Base-by-base conservation (phyloP, 1,140 invertebrate genomes). In the Nasonia giraulti region DNA sequence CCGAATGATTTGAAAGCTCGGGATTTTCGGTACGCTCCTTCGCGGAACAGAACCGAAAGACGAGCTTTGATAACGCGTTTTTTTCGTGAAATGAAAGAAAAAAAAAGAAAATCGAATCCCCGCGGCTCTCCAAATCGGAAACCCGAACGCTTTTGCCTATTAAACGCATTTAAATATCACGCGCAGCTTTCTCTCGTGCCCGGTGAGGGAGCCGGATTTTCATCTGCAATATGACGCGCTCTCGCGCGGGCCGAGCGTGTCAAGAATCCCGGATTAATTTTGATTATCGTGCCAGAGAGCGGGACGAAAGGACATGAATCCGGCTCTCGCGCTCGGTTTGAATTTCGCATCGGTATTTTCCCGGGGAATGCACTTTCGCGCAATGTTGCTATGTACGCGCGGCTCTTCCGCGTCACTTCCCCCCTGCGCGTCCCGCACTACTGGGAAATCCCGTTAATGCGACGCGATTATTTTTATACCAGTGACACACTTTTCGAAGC, bases 241-340 rank as follows among this genome's bases (percentile, higher is more conserved):
- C 33, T 37, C 40, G 40, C 40, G 6, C 6, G 55, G n/a, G 2
- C 62, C n/a, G 17, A 71, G 76, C 68, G 76, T 75, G 77, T 79
- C 77, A 66, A 74, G 83, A 74, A 84, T 84, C 62, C 10, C 31
- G 4, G 76, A 84, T 84, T 78, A 80, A 84, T 80, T 84, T 77
- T 84, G 76, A 84, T 80, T 80, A 84, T 84, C 47, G 76, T 74
- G 17, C 17, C 47, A 69, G 62, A 83, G 37, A 68, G 62, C 20
- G 14, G 31, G 23, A 5, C 66, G 31, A 74, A 80, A 79, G 66
- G 77, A 74, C 75, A 80, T 74, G 83, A 80, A 80, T 80, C 69
- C 62, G 11, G 55, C 20, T n/a, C 55, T n/a, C 62, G 62, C 62
- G 62, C 62, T 44, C 33, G 33, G 33, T 37, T 80, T 80, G 62